phyloP scores from a whole-genome alignment of 2,113 vertebrate species.

The Myiagra hebetior region DNA sequence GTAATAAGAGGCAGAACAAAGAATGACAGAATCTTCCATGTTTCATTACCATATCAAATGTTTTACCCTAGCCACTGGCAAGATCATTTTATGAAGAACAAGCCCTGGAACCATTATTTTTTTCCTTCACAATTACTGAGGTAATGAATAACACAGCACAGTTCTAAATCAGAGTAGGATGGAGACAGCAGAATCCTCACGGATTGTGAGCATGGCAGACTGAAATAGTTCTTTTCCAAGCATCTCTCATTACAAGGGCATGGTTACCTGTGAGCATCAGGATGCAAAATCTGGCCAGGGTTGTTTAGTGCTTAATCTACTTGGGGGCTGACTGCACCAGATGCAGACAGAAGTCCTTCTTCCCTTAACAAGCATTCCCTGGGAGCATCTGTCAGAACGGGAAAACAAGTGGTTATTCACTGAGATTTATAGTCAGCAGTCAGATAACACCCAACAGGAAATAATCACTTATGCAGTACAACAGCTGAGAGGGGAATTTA shows the following conservation, averaged over 20 bases:
- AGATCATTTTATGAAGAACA: neutral
- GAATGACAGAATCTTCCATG: neutral
- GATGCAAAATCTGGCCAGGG: neutral
- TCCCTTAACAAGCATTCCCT: neutral
- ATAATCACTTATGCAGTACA: neutral
- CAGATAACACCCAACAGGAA: neutral
- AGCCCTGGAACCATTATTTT: neutral
- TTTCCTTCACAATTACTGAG: neutral
- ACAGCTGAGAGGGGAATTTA: neutral
- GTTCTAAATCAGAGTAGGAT: neutral
- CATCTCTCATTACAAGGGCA: neutral
- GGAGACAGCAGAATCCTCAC: neutral
- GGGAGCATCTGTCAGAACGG: constrained; percentile 2
- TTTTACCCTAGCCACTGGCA: neutral
- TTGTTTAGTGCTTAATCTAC: neutral
- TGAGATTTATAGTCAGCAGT: neutral
- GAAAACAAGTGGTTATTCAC: constrained; percentile 9
- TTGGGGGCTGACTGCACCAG: neutral
- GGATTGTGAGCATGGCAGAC: neutral
- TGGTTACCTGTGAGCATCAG: neutral
- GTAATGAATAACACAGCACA: neutral
- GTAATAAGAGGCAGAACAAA: neutral
- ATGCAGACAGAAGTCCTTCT: neutral
- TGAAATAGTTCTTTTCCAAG: neutral
- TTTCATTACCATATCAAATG: neutral